Conservation (phyloP, 92 coral and sea anemone genomes). For the Porites evermanni region DNA sequence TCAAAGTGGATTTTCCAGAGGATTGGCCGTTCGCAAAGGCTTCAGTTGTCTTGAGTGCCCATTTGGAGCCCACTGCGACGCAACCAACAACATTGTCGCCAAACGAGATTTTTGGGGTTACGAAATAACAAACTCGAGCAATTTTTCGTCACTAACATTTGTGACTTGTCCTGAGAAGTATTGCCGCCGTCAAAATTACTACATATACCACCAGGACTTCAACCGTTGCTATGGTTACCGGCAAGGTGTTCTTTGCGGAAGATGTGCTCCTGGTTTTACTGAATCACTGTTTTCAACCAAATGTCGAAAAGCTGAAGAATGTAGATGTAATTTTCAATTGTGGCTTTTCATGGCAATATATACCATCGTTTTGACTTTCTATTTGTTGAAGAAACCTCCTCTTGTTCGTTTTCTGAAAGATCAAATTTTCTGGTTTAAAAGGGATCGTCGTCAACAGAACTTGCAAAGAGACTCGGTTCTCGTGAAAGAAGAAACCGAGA, state of each 20-base stretch:
- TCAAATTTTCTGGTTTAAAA: conserved; percentile 27
- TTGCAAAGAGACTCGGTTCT: neutral
- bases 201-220: conserved; percentile 46
- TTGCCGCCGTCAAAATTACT: conserved; percentile 58
- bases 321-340: neutral
- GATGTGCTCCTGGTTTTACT: conserved; percentile 59
- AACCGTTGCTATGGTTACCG: conserved; percentile 67
- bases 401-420: conserved; percentile 4
- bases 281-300: conserved; percentile 53
- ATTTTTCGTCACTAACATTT: neutral
- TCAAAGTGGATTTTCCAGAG: no score
- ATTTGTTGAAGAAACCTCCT: conserved; percentile 33
- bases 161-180: no score
- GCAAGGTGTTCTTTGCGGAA: conserved; percentile 66
- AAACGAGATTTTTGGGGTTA: conserved; percentile 75
- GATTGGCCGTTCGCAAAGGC: no score
- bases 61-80: conserved; percentile 40
- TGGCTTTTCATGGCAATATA: conserved; percentile 16
- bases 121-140: neutral
- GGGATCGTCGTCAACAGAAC: neutral
- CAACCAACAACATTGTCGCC: conserved; percentile 60
- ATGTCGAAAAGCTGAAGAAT: conserved; percentile 38
- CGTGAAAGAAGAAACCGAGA: conserved; percentile 1
- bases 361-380: conserved; percentile 4
- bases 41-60: no score